Base-by-base conservation (phyloP, 1,140 invertebrate genomes). In the Eueides isabella region DNA sequence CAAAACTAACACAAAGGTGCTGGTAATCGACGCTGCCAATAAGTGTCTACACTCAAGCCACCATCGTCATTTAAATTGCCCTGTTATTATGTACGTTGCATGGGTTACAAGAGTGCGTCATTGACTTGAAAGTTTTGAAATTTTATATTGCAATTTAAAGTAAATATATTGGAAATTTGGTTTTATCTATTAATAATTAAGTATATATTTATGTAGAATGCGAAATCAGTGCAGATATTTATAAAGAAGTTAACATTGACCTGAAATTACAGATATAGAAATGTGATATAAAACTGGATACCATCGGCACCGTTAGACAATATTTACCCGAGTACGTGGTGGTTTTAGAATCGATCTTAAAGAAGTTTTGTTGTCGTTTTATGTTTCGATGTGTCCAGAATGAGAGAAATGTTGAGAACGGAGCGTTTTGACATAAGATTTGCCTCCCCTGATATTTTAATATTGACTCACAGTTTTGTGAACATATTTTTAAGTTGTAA, bases 51-150 rank as follows among this genome's bases (percentile, higher is more conserved):
- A n/a, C 63, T 28, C 30, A 14, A 64, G 14, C 6, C 63, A 14
- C 63, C 30, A 65, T 65, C 30, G 63, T 12, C 23, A 35, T 29
- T 65, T 5, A 55, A 55, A 55, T 55, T 55, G 19, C 48, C 48
- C 48, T 55, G 19, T 55, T 55, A 55, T 55, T 55, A 44, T 16
- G n/a, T 44, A 26, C 9, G 48, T 55, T 55, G 48, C 48, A 55
- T 55, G 61, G 65, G 9, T 44, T 67, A 44, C 65, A 67, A 55
- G 48, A 55, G 48, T 55, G 19, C 9, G 48, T 55, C 48, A 23
- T 67, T 67, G n/a, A 67, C 65, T 38, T 38, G 26, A 44, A 67
- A 67, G 23, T 67, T 19, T n/a, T 63, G 61, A 63, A 63, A 63
- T n/a, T 12, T 67, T 28, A 2, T 55, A 55, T 55, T n/a, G 48